Base-by-base conservation (phyloP, 1,140 invertebrate species). In the Rhyacophila brunnea region DNA sequence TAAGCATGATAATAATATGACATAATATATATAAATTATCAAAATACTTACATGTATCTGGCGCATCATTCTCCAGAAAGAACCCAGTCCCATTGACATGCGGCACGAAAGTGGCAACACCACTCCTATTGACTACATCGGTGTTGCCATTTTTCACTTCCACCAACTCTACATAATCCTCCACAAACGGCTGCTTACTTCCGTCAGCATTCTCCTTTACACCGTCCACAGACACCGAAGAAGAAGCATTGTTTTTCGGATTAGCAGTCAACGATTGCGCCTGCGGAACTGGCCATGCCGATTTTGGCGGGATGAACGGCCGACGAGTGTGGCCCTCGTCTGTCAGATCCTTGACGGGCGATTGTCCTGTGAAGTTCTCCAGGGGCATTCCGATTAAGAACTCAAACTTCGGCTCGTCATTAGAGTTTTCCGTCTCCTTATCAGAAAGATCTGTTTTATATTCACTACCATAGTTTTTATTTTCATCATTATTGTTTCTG, bases 1-100 rank as follows among this genome's bases (percentile, higher is more conserved):
- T n/a, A n/a, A n/a, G n/a, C n/a, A n/a, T n/a, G n/a, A n/a, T n/a
- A n/a, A n/a, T n/a, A n/a, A n/a, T n/a, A n/a, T n/a, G n/a, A n/a
- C n/a, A n/a, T n/a, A n/a, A n/a, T n/a, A n/a, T n/a, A 18, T 11
- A 47, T 47, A 3, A 49, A 34, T 20, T 43, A 35, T 9, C 52
- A 47, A 47, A 13, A 43, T 14, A 60, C 62, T 64, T 38, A 64
- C 62, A 60, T 38, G 62, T 51, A 53, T 60, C 62, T 0, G 62
- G 62, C 2, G 62, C 62, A 42, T 64, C 62, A 36, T 64, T 64
- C 17, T 64, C 62, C 36, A 61, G 9, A 17, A 57, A 64, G 45
- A 57, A 64, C 9, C 52, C 58, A n/a, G 53, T 64, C n/a, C 36
- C 53, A 44, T 64, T 64, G 15, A 38, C 34, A n/a, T 55, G 52